Conservation (phyloP, 2,888 invertebrate genomes). For the Diadegma fenestrale region DNA sequence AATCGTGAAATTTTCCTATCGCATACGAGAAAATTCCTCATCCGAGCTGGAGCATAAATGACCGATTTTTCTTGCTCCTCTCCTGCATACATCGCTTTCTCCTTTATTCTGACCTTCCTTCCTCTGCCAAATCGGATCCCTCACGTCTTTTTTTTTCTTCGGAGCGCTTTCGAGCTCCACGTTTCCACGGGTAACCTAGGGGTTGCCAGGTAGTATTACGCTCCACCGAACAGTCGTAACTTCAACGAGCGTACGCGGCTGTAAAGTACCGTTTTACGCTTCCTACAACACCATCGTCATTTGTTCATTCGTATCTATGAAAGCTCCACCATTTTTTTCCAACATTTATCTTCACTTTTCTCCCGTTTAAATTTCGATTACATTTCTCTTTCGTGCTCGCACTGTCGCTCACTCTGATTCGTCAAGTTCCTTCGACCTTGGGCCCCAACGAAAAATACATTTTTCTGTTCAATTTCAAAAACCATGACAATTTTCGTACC, state of each 20-base stretch:
- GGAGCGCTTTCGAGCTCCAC: conserved; percentile 20
- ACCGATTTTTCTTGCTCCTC: conserved; percentile 28
- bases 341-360: not conserved
- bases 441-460: too few relatives aligned
- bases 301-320: not conserved
- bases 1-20: not conserved
- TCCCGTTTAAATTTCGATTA: conserved; percentile 35
- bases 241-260: conserved; percentile 23
- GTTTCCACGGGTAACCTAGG: conserved; percentile 18
- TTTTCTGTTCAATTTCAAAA: too few relatives aligned
- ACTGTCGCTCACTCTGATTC: not conserved
- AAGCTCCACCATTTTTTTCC: not conserved
- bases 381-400: conserved; percentile 21
- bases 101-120: conserved; percentile 23
- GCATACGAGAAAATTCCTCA: not conserved
- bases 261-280: conserved; percentile 38
- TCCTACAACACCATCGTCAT: conserved; percentile 7
- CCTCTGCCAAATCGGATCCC: conserved; percentile 16
- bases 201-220: conserved; percentile 18
- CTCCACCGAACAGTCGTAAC: conserved; percentile 40
- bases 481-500: too few relatives aligned
- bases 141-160: not conserved
- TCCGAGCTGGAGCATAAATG: conserved; percentile 1
- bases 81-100: not conserved
- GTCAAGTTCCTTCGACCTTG: not conserved